phyloP scores from a whole-genome alignment of 2,888 invertebrate species.

The Leptinotarsa haldemani region DNA sequence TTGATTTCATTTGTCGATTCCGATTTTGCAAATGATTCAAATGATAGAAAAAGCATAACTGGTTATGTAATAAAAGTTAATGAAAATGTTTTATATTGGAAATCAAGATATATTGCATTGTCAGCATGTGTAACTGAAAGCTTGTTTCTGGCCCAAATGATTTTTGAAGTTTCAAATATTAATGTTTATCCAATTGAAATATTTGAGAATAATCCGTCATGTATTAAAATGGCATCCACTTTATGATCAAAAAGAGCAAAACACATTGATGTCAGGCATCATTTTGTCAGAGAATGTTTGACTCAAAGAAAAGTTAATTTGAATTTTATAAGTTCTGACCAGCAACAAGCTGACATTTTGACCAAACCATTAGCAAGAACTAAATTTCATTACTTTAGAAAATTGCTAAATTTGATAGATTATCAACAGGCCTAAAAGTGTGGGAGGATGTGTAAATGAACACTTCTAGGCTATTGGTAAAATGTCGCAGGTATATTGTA shows the following conservation, averaged over 20 bases:
- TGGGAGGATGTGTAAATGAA: not conserved
- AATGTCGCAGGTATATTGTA: too few species aligned
- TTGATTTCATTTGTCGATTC: too few species aligned
- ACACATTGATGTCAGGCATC: too few species aligned
- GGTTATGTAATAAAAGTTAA: conserved; percentile 45
- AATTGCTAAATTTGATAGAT: not conserved
- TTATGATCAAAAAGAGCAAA: too few species aligned
- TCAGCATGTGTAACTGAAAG: conserved; percentile 43
- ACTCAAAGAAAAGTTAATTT: conserved; percentile 8
- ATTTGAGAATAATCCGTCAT: too few species aligned
- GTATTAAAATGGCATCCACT: too few species aligned
- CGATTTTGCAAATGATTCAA: conserved; percentile 26
- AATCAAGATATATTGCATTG: conserved; percentile 42
- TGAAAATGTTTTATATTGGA: conserved; percentile 38
- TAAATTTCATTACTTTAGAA: conserved; percentile 9
- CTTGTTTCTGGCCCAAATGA: conserved; percentile 36
- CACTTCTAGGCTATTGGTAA: not conserved
- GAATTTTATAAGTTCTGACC: conserved; percentile 18
- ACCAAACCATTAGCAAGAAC: conserved; percentile 24
- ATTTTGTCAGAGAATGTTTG: too few species aligned
- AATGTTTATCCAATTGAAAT: conserved; percentile 34
- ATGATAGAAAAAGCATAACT: conserved; percentile 44
- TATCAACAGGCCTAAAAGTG: too few species aligned
- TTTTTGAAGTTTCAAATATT: conserved; percentile 27
- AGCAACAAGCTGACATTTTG: conserved; percentile 31